Evolutionary conservation across 2,797 vertebrate genomes (phyloP), one percentile per base, ranked within the genome.

Genomic region (Taeniopygia guttata): DNA sequence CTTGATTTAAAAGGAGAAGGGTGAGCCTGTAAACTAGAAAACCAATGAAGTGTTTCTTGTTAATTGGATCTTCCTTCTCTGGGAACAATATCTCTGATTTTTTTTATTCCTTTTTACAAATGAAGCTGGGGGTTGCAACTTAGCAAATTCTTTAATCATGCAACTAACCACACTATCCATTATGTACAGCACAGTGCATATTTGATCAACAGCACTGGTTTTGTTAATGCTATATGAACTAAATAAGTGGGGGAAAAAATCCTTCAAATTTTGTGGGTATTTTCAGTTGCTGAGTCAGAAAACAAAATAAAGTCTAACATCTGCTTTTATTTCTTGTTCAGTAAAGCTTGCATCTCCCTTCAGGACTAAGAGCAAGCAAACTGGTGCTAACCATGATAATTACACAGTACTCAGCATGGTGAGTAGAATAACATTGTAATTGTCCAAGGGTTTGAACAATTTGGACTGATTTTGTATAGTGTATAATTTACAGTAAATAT

Each of bases 391-490:
- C 94, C 92, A 95, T 73, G 94, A 92, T 97, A 98, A 98, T 98
- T 98, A 97, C 73, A 97, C 89, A 91, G 96, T 79, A 70, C 90
- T 97, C 86, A 58, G 77, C 95, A 77, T 86, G 86, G 93, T 75
- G 79, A 97, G 91, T 93, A 96, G 96, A 97, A 97, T 96, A 96
- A 97, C 95, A 96, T 79, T 96, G 93, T 93, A 95, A 97, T 95
- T 97, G 97, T 96, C 97, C 96, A 97, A 97, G 96, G 80, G 51
- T 95, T 95, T 96, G 96, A 98, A 98, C 97, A 98, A 97, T 98
- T 93, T 97, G 89, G 90, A 85, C 97, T 98, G 97, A 98, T 98
- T 98, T 97, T 97, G 95, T 97, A 97, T 97, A 87, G 96, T 90
- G 88, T 96, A 90, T 97, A 97, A 98, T 98, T 97, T 96, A 97